phyloP scores from a whole-genome alignment of 1,140 invertebrate genomes.

The Mylabris phalerata region DNA sequence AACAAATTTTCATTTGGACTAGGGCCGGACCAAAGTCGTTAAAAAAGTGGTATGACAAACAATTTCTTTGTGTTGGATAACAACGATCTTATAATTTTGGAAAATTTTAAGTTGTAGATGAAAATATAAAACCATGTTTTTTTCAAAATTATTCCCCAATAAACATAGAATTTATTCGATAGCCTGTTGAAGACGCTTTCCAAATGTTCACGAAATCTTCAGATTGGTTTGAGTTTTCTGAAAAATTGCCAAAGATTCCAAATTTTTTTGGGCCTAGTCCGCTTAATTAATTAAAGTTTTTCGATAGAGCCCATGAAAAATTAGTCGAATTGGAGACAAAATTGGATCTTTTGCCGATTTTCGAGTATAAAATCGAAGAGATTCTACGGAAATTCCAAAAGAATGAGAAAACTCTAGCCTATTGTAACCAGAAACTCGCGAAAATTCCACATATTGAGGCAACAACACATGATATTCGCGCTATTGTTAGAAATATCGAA shows the following conservation, averaged over 20 bases:
- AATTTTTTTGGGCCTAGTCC: background rate
- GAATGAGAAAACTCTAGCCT: slow-evolving; percentile 16
- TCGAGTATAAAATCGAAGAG: slow-evolving; percentile 38
- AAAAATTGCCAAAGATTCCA: background rate
- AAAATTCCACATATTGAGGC: slow-evolving; percentile 32
- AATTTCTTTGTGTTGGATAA: too few relatives aligned
- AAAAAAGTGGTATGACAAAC: too few relatives aligned
- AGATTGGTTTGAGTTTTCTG: too few relatives aligned
- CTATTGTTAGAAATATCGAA: slow-evolving; percentile 40
- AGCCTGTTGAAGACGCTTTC: too few relatives aligned
- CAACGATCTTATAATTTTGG: too few relatives aligned
- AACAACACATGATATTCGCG: slow-evolving; percentile 38
- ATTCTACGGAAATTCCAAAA: slow-evolving; percentile 28
- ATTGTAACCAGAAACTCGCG: slow-evolving; percentile 12
- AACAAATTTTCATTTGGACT: too few relatives aligned
- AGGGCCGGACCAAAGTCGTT: too few relatives aligned
- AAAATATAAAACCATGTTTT: too few relatives aligned
- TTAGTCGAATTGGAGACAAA: slow-evolving; percentile 35
- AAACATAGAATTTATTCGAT: too few relatives aligned
- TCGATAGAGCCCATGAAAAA: slow-evolving; percentile 40
- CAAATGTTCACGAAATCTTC: too few relatives aligned
- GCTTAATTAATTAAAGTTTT: background rate
- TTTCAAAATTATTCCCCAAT: too few relatives aligned
- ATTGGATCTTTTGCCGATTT: slow-evolving; percentile 29
- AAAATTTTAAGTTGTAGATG: too few relatives aligned